Conservation (phyloP, 2,888 invertebrate species). For the Oxyteleia sp. region DNA sequence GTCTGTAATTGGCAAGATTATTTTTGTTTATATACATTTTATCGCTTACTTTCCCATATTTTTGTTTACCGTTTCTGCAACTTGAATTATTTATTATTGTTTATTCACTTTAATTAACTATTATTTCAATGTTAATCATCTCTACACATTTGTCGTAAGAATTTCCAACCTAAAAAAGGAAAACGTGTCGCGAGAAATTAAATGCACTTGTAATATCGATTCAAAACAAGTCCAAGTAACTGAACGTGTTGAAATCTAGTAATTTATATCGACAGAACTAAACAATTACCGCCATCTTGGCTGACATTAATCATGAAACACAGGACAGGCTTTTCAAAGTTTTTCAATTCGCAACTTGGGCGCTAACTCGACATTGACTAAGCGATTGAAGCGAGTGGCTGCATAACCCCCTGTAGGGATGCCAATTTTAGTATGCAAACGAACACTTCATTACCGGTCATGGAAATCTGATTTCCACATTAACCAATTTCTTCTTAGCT, state of each 20-base stretch:
- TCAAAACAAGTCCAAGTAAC: conserved; percentile 55
- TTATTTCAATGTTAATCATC: too few species aligned
- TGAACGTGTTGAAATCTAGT: conserved; percentile 38
- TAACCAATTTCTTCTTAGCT: conserved; percentile 22
- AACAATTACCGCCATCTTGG: conserved; percentile 67
- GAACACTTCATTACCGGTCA: conserved; percentile 47
- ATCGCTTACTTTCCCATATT: too few species aligned
- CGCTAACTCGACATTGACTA: too few species aligned
- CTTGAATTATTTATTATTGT: too few species aligned
- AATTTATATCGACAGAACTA: conserved; percentile 67
- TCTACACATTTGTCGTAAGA: too few species aligned
- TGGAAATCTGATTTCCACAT: conserved; percentile 18
- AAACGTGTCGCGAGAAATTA: neutral
- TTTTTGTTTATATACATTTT: too few species aligned
- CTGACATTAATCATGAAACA: conserved; percentile 71
- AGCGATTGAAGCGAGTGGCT: conserved; percentile 32
- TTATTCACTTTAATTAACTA: too few species aligned
- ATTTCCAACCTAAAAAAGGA: neutral
- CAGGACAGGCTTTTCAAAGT: too few species aligned
- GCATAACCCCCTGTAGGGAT: conserved; percentile 43
- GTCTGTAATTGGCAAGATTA: too few species aligned
- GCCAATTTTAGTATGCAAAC: conserved; percentile 58
- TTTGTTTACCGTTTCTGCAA: too few species aligned
- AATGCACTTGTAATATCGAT: conserved; percentile 8
- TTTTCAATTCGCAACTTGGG: too few species aligned